Percentiles rank a stretch among this genome's conserved stretches.
These are phyloP conservation scores for Heliconius melpomene DNA, from an alignment of 1,140 invertebrate species.

Conservation along the genomic window DNA sequence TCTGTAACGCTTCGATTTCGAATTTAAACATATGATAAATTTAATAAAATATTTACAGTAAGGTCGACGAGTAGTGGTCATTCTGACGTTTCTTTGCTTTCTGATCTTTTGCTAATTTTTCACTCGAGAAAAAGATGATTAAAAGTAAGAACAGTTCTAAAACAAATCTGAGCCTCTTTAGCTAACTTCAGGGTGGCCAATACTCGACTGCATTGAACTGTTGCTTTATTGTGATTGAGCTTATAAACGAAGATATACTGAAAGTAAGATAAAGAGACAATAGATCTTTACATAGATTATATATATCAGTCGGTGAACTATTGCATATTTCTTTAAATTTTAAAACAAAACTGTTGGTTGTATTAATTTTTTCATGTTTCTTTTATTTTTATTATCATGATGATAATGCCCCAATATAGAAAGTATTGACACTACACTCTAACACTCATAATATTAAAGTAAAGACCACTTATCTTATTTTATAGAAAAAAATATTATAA, in stretches of 20 bases:
- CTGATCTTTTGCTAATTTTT: no score
- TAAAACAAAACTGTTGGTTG: no score
- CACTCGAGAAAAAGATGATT: no score
- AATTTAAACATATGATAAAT: not conserved
- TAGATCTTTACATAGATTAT: no score
- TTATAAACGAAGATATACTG: not conserved
- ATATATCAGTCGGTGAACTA: no score
- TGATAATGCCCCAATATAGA: not conserved
- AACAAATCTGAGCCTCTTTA: no score
- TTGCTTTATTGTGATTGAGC: slow-evolving; percentile 6
- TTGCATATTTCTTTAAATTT: no score
- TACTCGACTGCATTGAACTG: not conserved
- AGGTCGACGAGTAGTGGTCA: no score
- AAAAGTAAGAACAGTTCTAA: no score
- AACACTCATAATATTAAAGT: not conserved
- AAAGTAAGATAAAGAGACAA: no score
- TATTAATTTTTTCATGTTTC: not conserved
- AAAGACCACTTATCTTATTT: not conserved
- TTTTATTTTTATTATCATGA: not conserved
- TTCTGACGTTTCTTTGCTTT: no score
- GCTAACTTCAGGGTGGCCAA: no score
- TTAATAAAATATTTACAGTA: not conserved
- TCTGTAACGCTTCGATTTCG: slow-evolving; percentile 7
- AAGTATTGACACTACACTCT: not conserved
- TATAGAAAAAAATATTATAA: not conserved